These are phyloP conservation scores for Tragelaphus imberbis DNA, from an alignment of 2,113 vertebrate genomes.

Conservation along the genomic window DNA sequence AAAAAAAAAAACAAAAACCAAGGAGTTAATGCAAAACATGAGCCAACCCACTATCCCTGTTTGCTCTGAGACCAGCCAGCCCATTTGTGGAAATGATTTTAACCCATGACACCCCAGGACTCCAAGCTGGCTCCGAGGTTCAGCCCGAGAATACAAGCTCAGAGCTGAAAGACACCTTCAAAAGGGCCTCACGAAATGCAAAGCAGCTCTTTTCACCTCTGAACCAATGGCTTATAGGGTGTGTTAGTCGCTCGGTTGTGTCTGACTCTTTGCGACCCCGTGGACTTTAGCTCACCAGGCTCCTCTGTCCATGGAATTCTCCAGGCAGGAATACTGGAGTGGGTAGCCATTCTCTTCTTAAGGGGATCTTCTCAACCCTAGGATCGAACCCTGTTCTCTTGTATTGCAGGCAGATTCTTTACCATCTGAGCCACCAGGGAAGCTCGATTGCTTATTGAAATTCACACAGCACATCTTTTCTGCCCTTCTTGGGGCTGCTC, in stretches of 20 bases:
- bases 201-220: not conserved
- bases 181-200: accelerated
- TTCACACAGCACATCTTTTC: slow-evolving; percentile 36
- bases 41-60: not conserved
- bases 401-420: not conserved
- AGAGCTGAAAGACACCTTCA: slow-evolving; percentile 4
- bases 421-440: not conserved
- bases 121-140: not conserved
- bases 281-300: not conserved
- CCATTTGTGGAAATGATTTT: slow-evolving; percentile 29
- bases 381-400: not conserved
- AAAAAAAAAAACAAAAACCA: slow-evolving; percentile 50
- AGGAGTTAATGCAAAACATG: not conserved
- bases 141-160: not conserved
- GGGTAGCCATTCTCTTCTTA: not conserved
- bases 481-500: slow-evolving; percentile 54
- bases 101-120: not conserved
- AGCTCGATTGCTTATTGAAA: not conserved
- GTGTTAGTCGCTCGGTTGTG: not conserved
- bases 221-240: not conserved
- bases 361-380: not conserved
- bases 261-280: not conserved
- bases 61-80: slow-evolving; percentile 41
- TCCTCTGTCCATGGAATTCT: not conserved
- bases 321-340: not conserved